A percentile compares a stretch with the other conserved stretches of the same genome.
Conservation (phyloP, 2,888 invertebrate genomes). For the Adelognathus sp. region DNA sequence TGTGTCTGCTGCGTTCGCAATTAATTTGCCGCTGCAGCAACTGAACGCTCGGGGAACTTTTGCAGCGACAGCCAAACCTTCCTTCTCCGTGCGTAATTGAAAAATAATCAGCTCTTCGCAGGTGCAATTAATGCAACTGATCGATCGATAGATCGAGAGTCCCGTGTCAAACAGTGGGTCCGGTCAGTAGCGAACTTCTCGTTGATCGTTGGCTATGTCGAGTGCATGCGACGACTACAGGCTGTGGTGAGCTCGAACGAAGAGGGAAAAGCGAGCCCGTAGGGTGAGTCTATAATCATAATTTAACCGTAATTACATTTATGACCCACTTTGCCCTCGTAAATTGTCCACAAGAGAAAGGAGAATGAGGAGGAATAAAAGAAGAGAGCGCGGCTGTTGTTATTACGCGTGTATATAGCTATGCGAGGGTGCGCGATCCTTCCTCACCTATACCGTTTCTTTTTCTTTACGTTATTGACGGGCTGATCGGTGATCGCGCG, state of each 20-base stretch:
- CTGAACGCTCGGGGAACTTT: too few relatives aligned
- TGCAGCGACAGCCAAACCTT: too few relatives aligned
- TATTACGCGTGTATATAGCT: slow-evolving; percentile 69
- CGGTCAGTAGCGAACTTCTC: slow-evolving; percentile 61
- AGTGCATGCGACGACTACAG: neutral
- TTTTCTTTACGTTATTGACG: slow-evolving; percentile 69
- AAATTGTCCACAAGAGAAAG: slow-evolving; percentile 77
- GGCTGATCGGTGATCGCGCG: slow-evolving; percentile 72
- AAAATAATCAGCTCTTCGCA: slow-evolving; percentile 11
- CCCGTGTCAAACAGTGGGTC: slow-evolving; percentile 59
- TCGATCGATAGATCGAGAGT: slow-evolving; percentile 60
- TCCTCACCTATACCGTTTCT: slow-evolving; percentile 62
- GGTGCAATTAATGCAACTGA: slow-evolving; percentile 62
- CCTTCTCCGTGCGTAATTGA: too few relatives aligned
- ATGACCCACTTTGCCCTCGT: slow-evolving; percentile 79
- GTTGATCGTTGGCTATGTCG: slow-evolving; percentile 20
- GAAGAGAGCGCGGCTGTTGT: slow-evolving; percentile 61
- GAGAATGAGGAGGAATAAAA: slow-evolving; percentile 13
- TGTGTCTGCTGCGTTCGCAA: too few relatives aligned
- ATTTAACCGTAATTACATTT: slow-evolving; percentile 79
- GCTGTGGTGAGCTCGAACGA: slow-evolving; percentile 4
- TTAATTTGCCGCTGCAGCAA: too few relatives aligned
- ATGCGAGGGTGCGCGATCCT: slow-evolving; percentile 54
- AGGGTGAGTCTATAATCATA: slow-evolving; percentile 78
- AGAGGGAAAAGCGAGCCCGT: slow-evolving; percentile 35